Evolutionary conservation across 1,140 invertebrate genomes (phyloP).

Genomic region (Epicauta chinensis): DNA sequence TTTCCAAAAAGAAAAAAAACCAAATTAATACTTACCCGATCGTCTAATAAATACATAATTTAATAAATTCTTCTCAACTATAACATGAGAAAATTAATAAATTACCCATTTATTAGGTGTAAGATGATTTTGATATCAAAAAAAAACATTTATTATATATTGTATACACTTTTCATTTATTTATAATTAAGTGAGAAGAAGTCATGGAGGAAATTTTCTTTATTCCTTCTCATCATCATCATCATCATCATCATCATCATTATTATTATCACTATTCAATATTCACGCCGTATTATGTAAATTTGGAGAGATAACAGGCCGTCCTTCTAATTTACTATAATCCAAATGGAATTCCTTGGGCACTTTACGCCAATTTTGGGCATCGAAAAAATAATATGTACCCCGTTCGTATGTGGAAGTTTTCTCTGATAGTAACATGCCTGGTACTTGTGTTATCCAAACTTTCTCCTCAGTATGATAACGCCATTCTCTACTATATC

Average conservation of each 20-base stretch:
- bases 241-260: too few relatives aligned
- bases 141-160: conserved; percentile 20
- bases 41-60: conserved; percentile 30
- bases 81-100: conserved; percentile 35
- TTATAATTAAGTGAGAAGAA: conserved; percentile 35
- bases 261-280: too few relatives aligned
- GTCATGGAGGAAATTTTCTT: conserved; percentile 24
- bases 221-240: too few relatives aligned
- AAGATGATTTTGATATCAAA: conserved; percentile 5
- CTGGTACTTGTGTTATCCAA: conserved; percentile 97
- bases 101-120: conserved; percentile 1
- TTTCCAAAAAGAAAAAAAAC: conserved; percentile 13
- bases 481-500: conserved; percentile 96
- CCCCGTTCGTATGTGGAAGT: conserved; percentile 93
- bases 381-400: conserved; percentile 99
- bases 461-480: conserved; percentile 99
- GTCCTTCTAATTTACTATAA: conserved; percentile 93
- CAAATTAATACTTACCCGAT: conserved; percentile 38
- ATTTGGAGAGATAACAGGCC: conserved; percentile 51
- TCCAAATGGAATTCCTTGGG: conserved; percentile 96
- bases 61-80: conserved; percentile 22
- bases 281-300: conserved; percentile 29
- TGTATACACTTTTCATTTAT: conserved; percentile 45
- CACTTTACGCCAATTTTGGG: conserved; percentile 92
- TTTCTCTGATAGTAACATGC: conserved; percentile 87